A percentile compares a stretch with the other conserved stretches of the same genome.
Evolutionary conservation across 1,140 invertebrate genomes (phyloP).

Genomic region (Bombus cullumanus): DNA sequence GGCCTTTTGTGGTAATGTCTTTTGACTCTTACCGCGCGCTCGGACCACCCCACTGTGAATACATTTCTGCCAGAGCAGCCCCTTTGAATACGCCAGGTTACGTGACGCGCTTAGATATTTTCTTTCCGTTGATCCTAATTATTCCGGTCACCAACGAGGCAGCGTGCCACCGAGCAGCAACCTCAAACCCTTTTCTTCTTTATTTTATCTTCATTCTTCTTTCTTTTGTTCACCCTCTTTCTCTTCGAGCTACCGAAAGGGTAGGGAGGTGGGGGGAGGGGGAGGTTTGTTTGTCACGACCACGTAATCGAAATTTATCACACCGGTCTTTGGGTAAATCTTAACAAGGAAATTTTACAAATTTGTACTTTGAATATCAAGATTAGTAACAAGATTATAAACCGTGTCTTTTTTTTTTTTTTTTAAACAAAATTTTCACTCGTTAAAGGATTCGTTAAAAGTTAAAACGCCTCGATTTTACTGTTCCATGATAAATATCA

Average conservation of each 20-base stretch:
- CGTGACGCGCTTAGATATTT: conserved; percentile 70
- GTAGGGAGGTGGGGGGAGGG: accelerated
- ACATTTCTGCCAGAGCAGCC: conserved; percentile 11
- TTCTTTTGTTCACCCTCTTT: neutral
- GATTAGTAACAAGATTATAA: too few relatives aligned
- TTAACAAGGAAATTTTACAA: neutral
- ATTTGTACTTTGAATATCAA: neutral
- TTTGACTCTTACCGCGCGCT: conserved; percentile 60
- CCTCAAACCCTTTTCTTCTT: conserved; percentile 12
- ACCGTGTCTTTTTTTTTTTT: too few relatives aligned
- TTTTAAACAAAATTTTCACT: too few relatives aligned
- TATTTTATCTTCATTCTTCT: too few relatives aligned
- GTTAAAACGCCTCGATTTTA: too few relatives aligned
- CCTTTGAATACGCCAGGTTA: conserved; percentile 57
- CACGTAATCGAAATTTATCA: conserved; percentile 56
- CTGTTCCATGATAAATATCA: too few relatives aligned
- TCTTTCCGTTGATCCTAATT: conserved; percentile 63
- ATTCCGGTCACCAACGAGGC: conserved; percentile 50
- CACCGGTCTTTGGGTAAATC: neutral
- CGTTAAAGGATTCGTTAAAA: too few relatives aligned
- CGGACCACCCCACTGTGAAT: conserved; percentile 56
- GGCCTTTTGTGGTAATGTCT: conserved; percentile 57
- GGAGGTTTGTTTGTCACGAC: neutral
- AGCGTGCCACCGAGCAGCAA: neutral
- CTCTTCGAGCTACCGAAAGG: neutral